Evolutionary conservation across 2,113 vertebrate species (phyloP).

Genomic region (Ictalurus furcatus): DNA sequence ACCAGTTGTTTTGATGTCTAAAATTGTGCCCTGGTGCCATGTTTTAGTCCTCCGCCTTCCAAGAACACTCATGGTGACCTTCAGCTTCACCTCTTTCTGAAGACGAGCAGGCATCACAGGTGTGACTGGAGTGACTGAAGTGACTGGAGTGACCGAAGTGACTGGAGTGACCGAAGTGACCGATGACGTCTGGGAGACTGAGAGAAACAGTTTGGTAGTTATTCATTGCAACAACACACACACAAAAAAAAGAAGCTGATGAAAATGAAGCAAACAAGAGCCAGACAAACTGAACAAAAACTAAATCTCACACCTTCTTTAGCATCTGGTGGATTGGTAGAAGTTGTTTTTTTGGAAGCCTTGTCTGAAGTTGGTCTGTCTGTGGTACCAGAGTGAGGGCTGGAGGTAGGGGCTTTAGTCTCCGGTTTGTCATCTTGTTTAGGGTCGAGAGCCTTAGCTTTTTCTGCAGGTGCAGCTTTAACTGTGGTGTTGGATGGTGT

Average conservation of each 20-base stretch:
- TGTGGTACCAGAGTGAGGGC: neutral
- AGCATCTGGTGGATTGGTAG: neutral
- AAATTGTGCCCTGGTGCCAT: constrained; percentile 82
- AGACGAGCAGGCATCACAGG: constrained; percentile 28
- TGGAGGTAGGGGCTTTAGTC: neutral
- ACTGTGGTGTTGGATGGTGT: neutral
- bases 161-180: neutral
- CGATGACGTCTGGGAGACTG: neutral
- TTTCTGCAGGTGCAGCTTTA: neutral
- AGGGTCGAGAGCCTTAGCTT: neutral
- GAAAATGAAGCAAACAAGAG: neutral
- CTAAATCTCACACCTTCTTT: neutral
- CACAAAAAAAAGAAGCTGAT: neutral
- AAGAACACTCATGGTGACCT: constrained; percentile 78
- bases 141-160: neutral
- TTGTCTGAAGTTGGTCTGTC: neutral
- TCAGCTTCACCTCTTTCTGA: constrained; percentile 71
- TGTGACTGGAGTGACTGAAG: neutral
- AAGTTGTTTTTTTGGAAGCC: neutral
- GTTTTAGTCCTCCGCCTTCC: constrained; percentile 79
- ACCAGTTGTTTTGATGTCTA: constrained; percentile 80
- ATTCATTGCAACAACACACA: neutral
- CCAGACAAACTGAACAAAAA: neutral
- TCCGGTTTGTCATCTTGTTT: neutral
- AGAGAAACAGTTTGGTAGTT: neutral